phyloP scores from a whole-genome alignment of 2,888 invertebrate species.

The Plagodis pulveraria region DNA sequence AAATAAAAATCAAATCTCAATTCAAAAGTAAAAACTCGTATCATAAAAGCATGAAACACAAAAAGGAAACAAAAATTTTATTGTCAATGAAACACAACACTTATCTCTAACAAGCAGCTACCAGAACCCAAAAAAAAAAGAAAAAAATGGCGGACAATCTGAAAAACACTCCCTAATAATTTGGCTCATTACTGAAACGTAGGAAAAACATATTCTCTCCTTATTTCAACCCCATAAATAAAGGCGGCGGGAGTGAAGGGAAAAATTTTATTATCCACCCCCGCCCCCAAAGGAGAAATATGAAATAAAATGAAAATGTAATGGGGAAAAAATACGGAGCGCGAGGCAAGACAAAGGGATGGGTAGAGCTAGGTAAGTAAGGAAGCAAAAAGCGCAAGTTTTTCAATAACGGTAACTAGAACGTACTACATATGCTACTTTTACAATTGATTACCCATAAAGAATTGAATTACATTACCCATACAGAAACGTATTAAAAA shows the following conservation, averaged over 20 bases:
- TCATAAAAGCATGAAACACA: conserved; percentile 16
- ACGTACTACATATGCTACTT: too few species aligned
- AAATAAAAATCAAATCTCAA: conserved; percentile 3
- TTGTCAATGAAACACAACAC: conserved; percentile 51
- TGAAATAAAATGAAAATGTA: conserved; percentile 85
- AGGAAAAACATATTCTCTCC: conserved; percentile 80
- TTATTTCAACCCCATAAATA: conserved; percentile 80
- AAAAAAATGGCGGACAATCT: conserved; percentile 63
- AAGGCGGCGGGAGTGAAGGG: conserved; percentile 74
- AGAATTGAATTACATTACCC: too few species aligned
- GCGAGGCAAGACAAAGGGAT: conserved; percentile 80
- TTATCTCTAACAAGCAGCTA: conserved; percentile 65
- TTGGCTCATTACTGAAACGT: conserved; percentile 80
- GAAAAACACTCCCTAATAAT: conserved; percentile 79
- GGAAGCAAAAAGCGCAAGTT: conserved; percentile 41
- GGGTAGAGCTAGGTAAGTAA: conserved; percentile 43
- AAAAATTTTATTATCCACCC: conserved; percentile 81
- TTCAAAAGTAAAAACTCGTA: conserved; percentile 13
- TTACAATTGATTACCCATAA: too few species aligned
- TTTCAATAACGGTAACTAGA: background rate
- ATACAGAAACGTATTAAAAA: too few species aligned
- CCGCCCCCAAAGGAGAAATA: conserved; percentile 77
- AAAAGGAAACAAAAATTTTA: conserved; percentile 36
- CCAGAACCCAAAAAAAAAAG: conserved; percentile 40
- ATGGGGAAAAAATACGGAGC: conserved; percentile 83